Evolutionary conservation across 2,888 invertebrate genomes (phyloP).

Genomic region (Hermodice carunculata): DNA sequence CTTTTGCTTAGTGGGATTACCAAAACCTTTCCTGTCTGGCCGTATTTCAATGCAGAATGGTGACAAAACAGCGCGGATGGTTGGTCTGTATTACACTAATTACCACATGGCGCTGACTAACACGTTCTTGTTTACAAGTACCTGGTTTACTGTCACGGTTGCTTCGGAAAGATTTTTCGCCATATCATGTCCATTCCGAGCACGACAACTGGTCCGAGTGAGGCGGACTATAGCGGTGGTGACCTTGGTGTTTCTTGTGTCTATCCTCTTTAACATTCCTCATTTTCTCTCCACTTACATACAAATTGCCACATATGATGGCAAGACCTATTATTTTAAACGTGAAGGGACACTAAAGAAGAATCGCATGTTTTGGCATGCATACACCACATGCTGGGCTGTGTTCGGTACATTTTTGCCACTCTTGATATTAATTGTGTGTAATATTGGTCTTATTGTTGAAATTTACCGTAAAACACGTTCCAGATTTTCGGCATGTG

Average conservation of each 20-base stretch:
- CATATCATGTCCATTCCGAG: conserved; percentile 79
- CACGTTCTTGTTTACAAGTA: conserved; percentile 76
- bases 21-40: conserved; percentile 67
- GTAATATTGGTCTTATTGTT: too few species aligned
- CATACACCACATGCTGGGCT: too few species aligned
- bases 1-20: conserved; percentile 73
- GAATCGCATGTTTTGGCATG: too few species aligned
- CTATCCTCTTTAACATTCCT: conserved; percentile 79
- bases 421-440: too few species aligned
- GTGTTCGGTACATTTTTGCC: too few species aligned
- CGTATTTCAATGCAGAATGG: conserved; percentile 72
- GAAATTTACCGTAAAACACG: too few species aligned
- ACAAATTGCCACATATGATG: too few species aligned
- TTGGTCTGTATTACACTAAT: conserved; percentile 53
- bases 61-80: conserved; percentile 71
- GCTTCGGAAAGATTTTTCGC: conserved; percentile 82
- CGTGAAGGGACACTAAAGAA: too few species aligned
- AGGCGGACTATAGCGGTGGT: conserved; percentile 75
- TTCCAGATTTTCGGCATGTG: too few species aligned
- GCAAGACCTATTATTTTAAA: too few species aligned
- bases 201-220: conserved; percentile 72
- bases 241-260: conserved; percentile 77
- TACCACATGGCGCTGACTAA: conserved; percentile 60
- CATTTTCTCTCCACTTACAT: too few species aligned
- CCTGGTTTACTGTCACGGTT: conserved; percentile 81